These are phyloP conservation scores for Gymnoscopelus microlampas DNA, from an alignment of 2,797 vertebrate genomes.

Conservation along the genomic window DNA sequence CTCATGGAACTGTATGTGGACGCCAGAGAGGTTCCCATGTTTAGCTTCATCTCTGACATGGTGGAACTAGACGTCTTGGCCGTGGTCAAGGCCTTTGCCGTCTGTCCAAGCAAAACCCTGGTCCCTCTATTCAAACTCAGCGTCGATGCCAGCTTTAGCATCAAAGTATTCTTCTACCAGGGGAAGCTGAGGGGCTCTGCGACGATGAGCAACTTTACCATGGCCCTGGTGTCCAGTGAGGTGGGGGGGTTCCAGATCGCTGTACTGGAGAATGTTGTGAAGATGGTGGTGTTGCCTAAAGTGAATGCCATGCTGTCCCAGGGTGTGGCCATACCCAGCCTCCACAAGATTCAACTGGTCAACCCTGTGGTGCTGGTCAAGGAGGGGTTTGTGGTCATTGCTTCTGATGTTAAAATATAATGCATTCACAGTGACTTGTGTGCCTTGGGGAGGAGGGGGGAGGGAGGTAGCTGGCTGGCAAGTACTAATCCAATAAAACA, in stretches of 20 bases:
- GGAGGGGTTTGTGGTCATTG: not conserved
- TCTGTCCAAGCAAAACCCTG: constrained; percentile 32
- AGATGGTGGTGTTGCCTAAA: not conserved
- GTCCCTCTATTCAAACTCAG: constrained; percentile 27
- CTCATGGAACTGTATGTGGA: not conserved
- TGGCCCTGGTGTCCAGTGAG: constrained; percentile 10
- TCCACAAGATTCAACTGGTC: not conserved
- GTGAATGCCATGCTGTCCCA: not conserved
- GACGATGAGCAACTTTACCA: constrained; percentile 18
- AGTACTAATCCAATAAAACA: no score
- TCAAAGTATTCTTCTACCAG: constrained; percentile 22
- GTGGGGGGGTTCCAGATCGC: constrained; percentile 31
- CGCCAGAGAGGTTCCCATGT: not conserved
- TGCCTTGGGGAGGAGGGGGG: no score
- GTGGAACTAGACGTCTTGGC: constrained; percentile 24
- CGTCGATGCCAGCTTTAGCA: constrained; percentile 23
- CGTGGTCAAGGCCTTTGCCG: constrained; percentile 18
- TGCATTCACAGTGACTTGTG: no score
- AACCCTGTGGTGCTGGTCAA: constrained; percentile 3
- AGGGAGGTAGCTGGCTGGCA: no score
- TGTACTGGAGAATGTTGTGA: constrained; percentile 25
- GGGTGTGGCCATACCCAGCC: not conserved
- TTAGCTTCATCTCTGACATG: constrained; percentile 23
- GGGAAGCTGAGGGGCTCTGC: not conserved
- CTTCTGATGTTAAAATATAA: not conserved